Conservation (phyloP, 2,113 vertebrate species). For the Dendropsophus ebraccatus region DNA sequence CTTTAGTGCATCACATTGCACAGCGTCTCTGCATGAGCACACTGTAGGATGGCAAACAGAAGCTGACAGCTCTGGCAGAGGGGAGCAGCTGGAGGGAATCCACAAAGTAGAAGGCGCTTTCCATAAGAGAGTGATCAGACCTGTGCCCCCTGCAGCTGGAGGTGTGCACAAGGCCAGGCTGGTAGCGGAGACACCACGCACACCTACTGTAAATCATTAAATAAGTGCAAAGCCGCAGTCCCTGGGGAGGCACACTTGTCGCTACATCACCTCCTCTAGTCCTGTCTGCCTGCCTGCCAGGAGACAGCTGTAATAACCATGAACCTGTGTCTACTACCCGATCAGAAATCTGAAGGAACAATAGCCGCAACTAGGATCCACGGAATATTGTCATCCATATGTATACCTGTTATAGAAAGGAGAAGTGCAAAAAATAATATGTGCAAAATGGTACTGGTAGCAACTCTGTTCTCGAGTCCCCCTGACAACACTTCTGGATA, state of each 20-base stretch:
- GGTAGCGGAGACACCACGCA: too few relatives aligned
- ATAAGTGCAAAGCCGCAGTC: not conserved
- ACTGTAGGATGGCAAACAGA: not conserved
- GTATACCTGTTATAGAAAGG: too few relatives aligned
- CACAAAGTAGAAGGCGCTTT: not conserved
- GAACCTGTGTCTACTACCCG: not conserved
- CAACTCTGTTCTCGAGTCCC: too few relatives aligned
- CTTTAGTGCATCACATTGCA: not conserved
- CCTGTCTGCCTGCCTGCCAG: too few relatives aligned
- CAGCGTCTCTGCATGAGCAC: not conserved
- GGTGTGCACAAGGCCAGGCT: not conserved
- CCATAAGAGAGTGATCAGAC: not conserved
- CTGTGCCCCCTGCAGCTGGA: not conserved
- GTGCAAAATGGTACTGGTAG: too few relatives aligned
- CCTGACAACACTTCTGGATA: too few relatives aligned
- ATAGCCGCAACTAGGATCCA: too few relatives aligned
- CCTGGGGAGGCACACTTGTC: not conserved
- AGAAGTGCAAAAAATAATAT: too few relatives aligned
- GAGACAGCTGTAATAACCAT: not conserved
- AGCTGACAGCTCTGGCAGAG: not conserved
- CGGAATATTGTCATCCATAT: too few relatives aligned
- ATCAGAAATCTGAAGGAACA: not conserved
- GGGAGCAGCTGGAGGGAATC: not conserved
- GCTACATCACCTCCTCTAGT: not conserved
- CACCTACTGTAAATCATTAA: too few relatives aligned